Evolutionary conservation across 2,113 vertebrate genomes (phyloP).

Genomic region (Eolophus roseicapilla): DNA sequence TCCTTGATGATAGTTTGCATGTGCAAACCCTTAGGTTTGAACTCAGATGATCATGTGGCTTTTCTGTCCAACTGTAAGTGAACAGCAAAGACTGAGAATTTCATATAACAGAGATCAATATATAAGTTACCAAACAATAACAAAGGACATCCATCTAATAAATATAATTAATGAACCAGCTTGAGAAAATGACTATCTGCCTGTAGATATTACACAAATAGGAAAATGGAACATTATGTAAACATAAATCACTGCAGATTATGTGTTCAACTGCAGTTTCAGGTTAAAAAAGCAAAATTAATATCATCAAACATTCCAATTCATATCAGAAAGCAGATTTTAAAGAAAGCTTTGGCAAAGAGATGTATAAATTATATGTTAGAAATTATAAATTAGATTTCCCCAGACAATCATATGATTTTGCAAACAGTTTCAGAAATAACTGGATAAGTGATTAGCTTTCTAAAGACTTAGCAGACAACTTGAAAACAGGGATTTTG

Average conservation of each 20-base stretch:
- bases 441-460: conserved; percentile 51
- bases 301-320: conserved; percentile 42
- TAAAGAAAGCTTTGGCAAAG: conserved; percentile 53
- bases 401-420: conserved; percentile 68
- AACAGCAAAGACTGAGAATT: background rate
- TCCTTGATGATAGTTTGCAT: background rate
- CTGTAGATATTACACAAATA: conserved; percentile 32
- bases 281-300: conserved; percentile 53
- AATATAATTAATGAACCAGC: conserved; percentile 51
- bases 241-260: conserved; percentile 57
- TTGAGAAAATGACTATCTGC: conserved; percentile 31
- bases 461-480: conserved; percentile 55
- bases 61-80: background rate
- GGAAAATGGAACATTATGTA: conserved; percentile 41
- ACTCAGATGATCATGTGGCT: background rate
- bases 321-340: conserved; percentile 40
- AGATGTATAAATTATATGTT: conserved; percentile 58
- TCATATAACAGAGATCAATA: conserved; percentile 19
- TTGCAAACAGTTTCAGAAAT: conserved; percentile 63
- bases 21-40: background rate
- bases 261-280: conserved; percentile 27
- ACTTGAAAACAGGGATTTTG: conserved; percentile 64
- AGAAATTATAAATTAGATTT: conserved; percentile 70
- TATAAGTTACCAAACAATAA: conserved; percentile 32
- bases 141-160: conserved; percentile 41